These are phyloP conservation scores for Cloeon dipterum DNA, from an alignment of 2,888 invertebrate species.

Conservation along the genomic window DNA sequence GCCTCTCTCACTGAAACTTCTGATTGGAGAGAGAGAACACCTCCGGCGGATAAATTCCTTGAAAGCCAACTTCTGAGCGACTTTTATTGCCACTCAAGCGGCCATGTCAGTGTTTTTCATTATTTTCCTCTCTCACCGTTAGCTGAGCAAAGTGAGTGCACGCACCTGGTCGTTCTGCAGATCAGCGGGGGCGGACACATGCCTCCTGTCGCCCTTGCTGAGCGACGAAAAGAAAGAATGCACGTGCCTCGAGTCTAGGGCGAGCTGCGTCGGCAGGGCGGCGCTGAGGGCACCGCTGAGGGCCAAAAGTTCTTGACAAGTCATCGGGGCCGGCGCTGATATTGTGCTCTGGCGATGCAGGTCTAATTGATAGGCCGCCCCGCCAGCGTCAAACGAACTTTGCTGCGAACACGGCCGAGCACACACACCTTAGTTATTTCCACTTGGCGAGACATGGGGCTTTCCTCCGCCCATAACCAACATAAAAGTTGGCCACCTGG, in stretches of 20 bases:
- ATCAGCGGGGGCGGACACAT: slow-evolving; percentile 12
- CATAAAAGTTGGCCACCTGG: no score
- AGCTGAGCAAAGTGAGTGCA: no score
- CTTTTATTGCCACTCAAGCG: no score
- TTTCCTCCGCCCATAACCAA: no score
- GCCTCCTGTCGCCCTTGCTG: slow-evolving; percentile 41
- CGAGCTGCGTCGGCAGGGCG: slow-evolving; percentile 60
- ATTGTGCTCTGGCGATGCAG: not conserved
- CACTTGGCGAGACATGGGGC: no score
- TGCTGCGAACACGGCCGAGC: slow-evolving; percentile 4
- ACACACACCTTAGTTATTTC: no score
- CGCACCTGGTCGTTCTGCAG: not conserved
- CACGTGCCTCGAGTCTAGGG: slow-evolving; percentile 20
- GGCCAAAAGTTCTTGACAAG: slow-evolving; percentile 79
- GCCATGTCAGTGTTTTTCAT: no score
- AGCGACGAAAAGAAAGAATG: slow-evolving; percentile 53
- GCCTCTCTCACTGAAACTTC: no score
- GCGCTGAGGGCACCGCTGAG: slow-evolving; percentile 79
- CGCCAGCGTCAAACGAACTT: not conserved
- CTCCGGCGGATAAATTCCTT: no score
- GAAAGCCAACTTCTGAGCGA: no score
- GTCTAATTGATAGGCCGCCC: not conserved
- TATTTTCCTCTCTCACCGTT: no score
- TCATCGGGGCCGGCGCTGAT: slow-evolving; percentile 27
- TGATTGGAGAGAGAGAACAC: no score